Evolutionary conservation across 2,888 invertebrate species (phyloP).

Genomic region (Nomada lathburiana): DNA sequence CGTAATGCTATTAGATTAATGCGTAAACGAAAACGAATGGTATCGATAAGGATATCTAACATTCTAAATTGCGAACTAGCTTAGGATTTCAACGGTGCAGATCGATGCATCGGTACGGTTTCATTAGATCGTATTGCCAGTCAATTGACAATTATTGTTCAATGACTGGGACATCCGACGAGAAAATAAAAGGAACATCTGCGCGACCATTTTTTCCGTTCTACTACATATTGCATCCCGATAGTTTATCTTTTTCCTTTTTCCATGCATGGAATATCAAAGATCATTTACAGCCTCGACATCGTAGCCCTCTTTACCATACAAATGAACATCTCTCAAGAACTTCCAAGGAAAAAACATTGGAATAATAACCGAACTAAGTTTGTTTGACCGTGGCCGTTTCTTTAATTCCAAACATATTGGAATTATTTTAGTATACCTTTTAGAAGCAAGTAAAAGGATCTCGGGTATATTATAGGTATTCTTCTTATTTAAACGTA

Average conservation of each 20-base stretch:
- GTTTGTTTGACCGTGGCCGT: too few species aligned
- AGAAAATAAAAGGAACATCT: conserved; percentile 54
- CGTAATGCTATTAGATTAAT: not conserved
- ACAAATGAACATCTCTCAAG: not conserved
- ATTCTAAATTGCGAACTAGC: not conserved
- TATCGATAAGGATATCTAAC: not conserved
- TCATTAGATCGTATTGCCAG: conserved; percentile 68
- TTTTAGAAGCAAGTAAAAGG: too few species aligned
- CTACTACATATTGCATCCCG: not conserved
- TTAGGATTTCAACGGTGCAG: conserved; percentile 26
- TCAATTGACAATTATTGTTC: conserved; percentile 67
- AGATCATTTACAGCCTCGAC: not conserved
- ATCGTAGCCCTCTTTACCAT: not conserved
- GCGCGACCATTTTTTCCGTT: conserved; percentile 26
- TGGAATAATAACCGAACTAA: too few species aligned
- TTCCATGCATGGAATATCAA: not conserved
- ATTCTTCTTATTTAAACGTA: too few species aligned
- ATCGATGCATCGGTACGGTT: conserved; percentile 58
- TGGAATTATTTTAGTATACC: too few species aligned
- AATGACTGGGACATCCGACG: conserved; percentile 22
- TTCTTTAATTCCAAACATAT: too few species aligned
- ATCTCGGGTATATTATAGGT: too few species aligned
- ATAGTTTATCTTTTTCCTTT: conserved; percentile 1
- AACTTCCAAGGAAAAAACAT: too few species aligned
- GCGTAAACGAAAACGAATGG: not conserved